Percentiles rank a stretch among this genome's conserved stretches.
Conservation (phyloP, 23 tunicate genomes). For the Halocynthia aurantium region DNA sequence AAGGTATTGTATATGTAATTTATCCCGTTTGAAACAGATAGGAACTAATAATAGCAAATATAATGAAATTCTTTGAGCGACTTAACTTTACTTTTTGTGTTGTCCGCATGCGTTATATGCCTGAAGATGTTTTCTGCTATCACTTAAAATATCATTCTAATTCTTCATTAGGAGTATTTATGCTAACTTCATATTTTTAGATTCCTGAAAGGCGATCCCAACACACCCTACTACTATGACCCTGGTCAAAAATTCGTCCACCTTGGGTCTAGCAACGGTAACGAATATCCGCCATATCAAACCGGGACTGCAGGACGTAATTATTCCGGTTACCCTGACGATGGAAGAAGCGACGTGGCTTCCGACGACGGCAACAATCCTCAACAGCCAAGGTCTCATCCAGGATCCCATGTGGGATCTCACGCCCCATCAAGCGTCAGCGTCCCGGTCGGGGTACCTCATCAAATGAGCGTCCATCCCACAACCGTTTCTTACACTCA, state of each 20-base stretch:
- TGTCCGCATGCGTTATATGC: too few relatives aligned
- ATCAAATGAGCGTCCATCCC: too few relatives aligned
- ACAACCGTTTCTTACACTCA: too few relatives aligned
- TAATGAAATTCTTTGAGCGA: too few relatives aligned
- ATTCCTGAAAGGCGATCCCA: conserved; percentile 27
- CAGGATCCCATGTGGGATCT: conserved; percentile 15
- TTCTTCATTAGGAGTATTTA: too few relatives aligned
- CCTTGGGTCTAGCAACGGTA: not conserved
- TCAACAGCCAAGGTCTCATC: conserved; percentile 33
- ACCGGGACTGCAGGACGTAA: too few relatives aligned
- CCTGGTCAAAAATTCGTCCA: conserved; percentile 60
- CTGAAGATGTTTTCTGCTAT: too few relatives aligned
- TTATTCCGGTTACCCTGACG: conserved; percentile 18
- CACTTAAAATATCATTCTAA: too few relatives aligned
- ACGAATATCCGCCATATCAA: conserved; percentile 8
- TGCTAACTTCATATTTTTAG: not conserved
- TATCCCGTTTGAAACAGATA: too few relatives aligned
- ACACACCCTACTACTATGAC: conserved; percentile 70
- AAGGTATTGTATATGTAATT: too few relatives aligned
- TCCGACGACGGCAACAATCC: conserved; percentile 30
- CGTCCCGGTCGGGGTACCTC: not conserved
- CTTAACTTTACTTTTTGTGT: too few relatives aligned
- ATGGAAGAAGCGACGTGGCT: not conserved
- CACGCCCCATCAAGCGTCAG: not conserved
- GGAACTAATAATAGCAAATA: too few relatives aligned